A percentile compares a stretch with the other conserved stretches of the same genome.
Evolutionary conservation across 2,888 invertebrate genomes (phyloP).

Genomic region (Hirtodrosophila confusa): DNA sequence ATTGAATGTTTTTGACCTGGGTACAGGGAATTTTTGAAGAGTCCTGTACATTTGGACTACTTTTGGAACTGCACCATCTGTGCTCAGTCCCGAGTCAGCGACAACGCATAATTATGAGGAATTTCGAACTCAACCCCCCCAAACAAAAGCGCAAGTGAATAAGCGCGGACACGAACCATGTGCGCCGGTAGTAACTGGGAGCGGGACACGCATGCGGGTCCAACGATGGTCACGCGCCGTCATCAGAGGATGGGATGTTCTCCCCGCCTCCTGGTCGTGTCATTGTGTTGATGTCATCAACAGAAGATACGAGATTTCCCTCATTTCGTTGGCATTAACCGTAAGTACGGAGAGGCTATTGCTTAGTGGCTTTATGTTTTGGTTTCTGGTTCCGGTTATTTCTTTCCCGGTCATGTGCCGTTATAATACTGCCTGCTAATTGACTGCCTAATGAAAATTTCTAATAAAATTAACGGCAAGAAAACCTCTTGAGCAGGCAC

Average conservation of each 20-base stretch:
- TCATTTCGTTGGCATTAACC: conserved; percentile 17
- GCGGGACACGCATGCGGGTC: conserved; percentile 48
- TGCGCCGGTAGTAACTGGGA: conserved; percentile 17
- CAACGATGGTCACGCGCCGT: conserved; percentile 44
- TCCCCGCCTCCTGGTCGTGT: conserved; percentile 21
- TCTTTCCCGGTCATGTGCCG: conserved; percentile 49
- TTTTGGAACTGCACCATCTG: conserved; percentile 15
- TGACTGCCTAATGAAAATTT: conserved; percentile 70
- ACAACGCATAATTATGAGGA: conserved; percentile 66
- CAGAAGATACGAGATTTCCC: conserved; percentile 36
- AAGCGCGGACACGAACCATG: conserved; percentile 65
- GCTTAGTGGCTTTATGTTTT: conserved; percentile 50
- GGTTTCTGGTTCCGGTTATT: conserved; percentile 64
- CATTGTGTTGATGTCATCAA: conserved; percentile 65
- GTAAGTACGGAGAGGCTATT: conserved; percentile 12
- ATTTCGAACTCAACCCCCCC: conserved; percentile 32
- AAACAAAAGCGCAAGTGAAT: conserved; percentile 71
- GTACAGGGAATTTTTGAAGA: too few species aligned
- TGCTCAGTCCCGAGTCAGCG: conserved; percentile 10
- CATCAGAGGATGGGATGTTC: conserved; percentile 24
- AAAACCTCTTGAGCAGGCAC: conserved; percentile 42
- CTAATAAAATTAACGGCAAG: conserved; percentile 61
- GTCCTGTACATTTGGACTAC: background rate
- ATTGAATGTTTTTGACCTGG: too few species aligned
- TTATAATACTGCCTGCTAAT: conserved; percentile 66